Evolutionary conservation across 1,140 invertebrate genomes (phyloP).

Genomic region (Meloidogyne floridensis): DNA sequence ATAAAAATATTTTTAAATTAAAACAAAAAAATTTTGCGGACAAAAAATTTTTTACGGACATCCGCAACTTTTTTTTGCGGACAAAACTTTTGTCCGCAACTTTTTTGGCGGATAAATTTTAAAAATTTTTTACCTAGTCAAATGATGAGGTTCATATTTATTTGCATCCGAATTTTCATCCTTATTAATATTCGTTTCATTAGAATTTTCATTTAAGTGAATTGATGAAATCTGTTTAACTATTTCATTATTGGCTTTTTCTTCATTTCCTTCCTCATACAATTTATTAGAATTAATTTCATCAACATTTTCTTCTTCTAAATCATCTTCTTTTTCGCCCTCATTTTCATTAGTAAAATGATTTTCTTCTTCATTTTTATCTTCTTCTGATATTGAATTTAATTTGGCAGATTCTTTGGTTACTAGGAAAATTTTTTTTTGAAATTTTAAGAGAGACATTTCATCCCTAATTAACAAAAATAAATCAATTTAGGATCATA

Average conservation of each 20-base stretch:
- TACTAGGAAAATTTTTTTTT: background rate
- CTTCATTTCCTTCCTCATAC: background rate
- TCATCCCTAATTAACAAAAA: too few relatives aligned
- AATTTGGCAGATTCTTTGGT: too few relatives aligned
- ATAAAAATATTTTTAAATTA: background rate
- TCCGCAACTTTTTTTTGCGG: too few relatives aligned
- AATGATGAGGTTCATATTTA: conserved; percentile 1
- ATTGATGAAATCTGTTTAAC: conserved; percentile 23
- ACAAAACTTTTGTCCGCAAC: too few relatives aligned
- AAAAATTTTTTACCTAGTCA: background rate
- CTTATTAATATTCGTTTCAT: conserved; percentile 14
- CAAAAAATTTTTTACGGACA: too few relatives aligned
- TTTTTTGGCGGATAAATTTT: too few relatives aligned
- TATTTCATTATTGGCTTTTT: background rate
- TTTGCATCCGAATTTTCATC: background rate
- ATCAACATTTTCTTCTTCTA: background rate
- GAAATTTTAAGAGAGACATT: too few relatives aligned
- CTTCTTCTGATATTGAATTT: background rate
- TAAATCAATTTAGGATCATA: too few relatives aligned
- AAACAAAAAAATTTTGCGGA: background rate
- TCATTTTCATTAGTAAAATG: background rate
- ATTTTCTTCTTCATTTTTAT: background rate
- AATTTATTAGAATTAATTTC: background rate
- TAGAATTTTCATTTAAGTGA: background rate
- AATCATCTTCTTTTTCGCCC: background rate